Conservation (phyloP, 2,888 invertebrate genomes). For the Sinhomidia bicolor region DNA sequence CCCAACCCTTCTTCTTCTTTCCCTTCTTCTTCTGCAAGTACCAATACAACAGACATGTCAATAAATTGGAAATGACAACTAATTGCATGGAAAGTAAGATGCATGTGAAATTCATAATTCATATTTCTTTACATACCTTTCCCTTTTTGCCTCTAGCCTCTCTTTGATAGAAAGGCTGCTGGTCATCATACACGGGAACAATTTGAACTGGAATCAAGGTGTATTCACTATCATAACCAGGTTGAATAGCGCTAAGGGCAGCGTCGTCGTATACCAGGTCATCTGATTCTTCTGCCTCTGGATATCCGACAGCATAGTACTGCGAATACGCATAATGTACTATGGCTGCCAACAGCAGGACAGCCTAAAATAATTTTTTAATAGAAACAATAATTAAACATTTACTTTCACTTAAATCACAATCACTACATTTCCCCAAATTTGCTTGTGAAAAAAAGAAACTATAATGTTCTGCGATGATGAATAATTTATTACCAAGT, state of each 20-base stretch:
- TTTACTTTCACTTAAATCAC: slow-evolving; percentile 1
- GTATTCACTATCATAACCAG: slow-evolving; percentile 62
- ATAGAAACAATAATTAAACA: slow-evolving; percentile 19
- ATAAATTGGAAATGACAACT: neutral
- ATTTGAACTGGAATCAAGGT: slow-evolving; percentile 64
- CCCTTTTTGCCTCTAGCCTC: slow-evolving; percentile 38
- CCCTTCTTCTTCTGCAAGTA: slow-evolving; percentile 40
- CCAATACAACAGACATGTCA: neutral
- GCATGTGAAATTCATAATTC: too few relatives aligned
- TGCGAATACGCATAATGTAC: slow-evolving; percentile 62
- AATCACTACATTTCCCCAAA: neutral
- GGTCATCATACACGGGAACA: slow-evolving; percentile 59
- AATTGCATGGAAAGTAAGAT: too few relatives aligned
- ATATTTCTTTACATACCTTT: slow-evolving; percentile 24
- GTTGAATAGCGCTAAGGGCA: neutral
- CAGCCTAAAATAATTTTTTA: slow-evolving; percentile 68
- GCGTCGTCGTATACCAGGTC: slow-evolving; percentile 25
- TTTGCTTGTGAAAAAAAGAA: slow-evolving; percentile 22
- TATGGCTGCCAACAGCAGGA: slow-evolving; percentile 75
- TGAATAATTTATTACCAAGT: slow-evolving; percentile 69
- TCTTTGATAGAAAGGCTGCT: slow-evolving; percentile 47
- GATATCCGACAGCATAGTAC: slow-evolving; percentile 64
- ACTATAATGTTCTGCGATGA: neutral
- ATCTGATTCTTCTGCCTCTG: slow-evolving; percentile 35
- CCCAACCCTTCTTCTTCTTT: slow-evolving; percentile 54